Conservation (phyloP, 2,113 vertebrate species). For the Pseudopodoces humilis region DNA sequence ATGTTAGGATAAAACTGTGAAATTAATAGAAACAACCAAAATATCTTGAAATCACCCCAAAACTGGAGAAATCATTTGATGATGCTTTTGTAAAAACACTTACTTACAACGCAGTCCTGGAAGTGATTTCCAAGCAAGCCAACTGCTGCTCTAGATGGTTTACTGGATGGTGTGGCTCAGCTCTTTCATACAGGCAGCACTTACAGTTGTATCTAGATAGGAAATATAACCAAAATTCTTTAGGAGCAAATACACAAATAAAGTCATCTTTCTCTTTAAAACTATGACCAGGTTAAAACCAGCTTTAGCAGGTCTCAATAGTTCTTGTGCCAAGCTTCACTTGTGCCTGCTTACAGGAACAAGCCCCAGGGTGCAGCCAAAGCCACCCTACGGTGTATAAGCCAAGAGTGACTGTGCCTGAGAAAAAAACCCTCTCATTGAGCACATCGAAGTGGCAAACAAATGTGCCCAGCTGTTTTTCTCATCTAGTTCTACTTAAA, state of each 20-base stretch:
- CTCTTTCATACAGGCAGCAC: slow-evolving; percentile 51
- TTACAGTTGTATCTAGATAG: slow-evolving; percentile 43
- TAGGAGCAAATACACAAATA: neutral
- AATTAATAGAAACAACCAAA: neutral
- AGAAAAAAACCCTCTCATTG: neutral
- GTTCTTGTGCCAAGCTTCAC: neutral
- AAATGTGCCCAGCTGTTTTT: neutral
- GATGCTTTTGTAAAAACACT: neutral
- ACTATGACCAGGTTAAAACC: neutral
- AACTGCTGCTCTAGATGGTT: neutral
- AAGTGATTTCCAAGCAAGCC: slow-evolving; percentile 7
- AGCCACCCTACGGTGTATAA: neutral
- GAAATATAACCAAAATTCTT: slow-evolving; percentile 28
- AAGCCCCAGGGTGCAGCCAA: neutral
- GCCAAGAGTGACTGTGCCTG: neutral
- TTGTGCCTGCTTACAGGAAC: neutral
- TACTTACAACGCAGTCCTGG: neutral
- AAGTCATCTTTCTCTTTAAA: slow-evolving; percentile 4
- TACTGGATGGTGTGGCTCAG: slow-evolving; percentile 12
- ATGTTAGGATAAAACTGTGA: neutral
- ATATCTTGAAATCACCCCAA: neutral
- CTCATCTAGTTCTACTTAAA: slow-evolving; percentile 38
- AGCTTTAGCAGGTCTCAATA: neutral
- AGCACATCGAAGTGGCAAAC: neutral
- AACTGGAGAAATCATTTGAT: neutral